A percentile compares a stretch with the other conserved stretches of the same genome.
Conservation (phyloP, 2,113 vertebrate species). For the Fulmarus glacialis region DNA sequence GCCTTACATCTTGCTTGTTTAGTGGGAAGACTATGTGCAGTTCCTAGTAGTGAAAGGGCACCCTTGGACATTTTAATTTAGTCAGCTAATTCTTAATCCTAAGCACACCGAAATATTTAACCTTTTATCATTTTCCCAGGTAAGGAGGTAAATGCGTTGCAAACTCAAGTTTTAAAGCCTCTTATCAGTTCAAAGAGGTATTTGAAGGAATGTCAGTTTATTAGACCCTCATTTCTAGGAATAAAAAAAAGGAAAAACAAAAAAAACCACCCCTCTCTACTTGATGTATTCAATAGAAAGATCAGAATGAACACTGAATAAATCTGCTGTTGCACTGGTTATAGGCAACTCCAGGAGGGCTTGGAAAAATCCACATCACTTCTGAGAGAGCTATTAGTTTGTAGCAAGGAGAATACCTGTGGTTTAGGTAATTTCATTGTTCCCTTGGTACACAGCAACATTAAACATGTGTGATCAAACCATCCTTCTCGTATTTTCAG, state of each 20-base stretch:
- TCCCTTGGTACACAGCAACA: background rate
- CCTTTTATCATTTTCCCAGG: background rate
- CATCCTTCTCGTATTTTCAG: background rate
- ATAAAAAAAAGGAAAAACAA: background rate
- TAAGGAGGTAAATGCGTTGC: background rate
- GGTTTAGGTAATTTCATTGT: background rate
- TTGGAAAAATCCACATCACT: background rate
- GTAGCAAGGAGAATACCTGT: background rate
- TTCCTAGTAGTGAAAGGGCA: background rate
- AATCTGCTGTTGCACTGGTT: background rate
- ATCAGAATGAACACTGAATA: background rate
- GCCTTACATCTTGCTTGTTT: background rate
- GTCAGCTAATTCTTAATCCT: background rate
- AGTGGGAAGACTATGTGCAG: background rate
- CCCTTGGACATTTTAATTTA: background rate
- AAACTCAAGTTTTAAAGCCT: background rate
- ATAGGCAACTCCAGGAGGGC: background rate
- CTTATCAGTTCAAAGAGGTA: background rate
- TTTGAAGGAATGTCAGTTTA: background rate
- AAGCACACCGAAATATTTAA: background rate
- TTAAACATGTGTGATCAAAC: background rate
- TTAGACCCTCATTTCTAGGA: background rate
- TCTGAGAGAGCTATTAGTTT: background rate
- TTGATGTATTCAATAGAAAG: background rate
- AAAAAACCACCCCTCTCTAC: accelerated